Percentiles rank a stretch among this genome's conserved stretches.
Evolutionary conservation across 2,113 vertebrate species (phyloP).

Genomic region (Lampris incognitus): DNA sequence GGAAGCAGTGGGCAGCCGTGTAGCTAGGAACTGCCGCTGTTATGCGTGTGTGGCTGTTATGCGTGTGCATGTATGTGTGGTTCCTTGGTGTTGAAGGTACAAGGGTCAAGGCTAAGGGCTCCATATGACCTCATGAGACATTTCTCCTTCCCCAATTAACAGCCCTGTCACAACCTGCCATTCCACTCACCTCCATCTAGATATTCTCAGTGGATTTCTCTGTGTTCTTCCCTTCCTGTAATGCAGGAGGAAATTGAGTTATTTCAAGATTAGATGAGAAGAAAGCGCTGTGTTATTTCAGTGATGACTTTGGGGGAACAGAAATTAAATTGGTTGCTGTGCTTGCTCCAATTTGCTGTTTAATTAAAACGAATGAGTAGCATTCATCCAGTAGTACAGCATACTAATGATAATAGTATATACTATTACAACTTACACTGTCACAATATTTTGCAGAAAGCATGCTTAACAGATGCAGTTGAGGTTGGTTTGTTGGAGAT

Average conservation of each 20-base stretch:
- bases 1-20: too few species aligned
- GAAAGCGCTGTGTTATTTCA: constrained; percentile 39
- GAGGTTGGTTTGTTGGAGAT: not conserved
- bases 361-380: constrained; percentile 57
- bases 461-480: constrained; percentile 17
- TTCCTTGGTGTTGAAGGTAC: not conserved
- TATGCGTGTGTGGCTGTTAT: too few species aligned
- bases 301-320: constrained; percentile 41
- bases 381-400: constrained; percentile 35
- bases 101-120: constrained; percentile 5
- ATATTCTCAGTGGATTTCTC: constrained; percentile 27
- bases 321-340: constrained; percentile 43
- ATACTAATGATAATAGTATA: not conserved
- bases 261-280: constrained; percentile 48
- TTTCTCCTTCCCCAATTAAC: constrained; percentile 29
- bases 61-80: too few species aligned
- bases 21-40: too few species aligned
- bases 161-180: constrained; percentile 12
- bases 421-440: too few species aligned
- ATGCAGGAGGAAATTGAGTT: constrained; percentile 44
- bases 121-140: constrained; percentile 14
- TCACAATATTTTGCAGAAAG: constrained; percentile 30
- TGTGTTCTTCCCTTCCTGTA: constrained; percentile 36
- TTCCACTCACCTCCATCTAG: constrained; percentile 17
- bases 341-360: constrained; percentile 25